These are phyloP conservation scores for Pseudochromis fuscus DNA, from an alignment of 2,797 vertebrate species.

Conservation along the genomic window DNA sequence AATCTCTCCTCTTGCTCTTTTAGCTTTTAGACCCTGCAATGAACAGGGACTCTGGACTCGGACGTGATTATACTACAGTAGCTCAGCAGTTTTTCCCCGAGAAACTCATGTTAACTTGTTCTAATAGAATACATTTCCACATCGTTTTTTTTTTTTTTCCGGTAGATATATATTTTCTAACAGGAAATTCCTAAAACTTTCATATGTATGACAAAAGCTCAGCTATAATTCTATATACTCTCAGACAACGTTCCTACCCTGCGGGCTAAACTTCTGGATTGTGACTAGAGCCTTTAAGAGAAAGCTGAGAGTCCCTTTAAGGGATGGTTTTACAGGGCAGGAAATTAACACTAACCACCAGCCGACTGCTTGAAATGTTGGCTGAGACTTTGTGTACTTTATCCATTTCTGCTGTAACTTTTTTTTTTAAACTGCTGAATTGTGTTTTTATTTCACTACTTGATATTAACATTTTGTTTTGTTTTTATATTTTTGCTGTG, in stretches of 20 bases:
- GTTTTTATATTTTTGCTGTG: too few relatives aligned
- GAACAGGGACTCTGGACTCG: slow-evolving; percentile 66
- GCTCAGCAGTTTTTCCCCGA: slow-evolving; percentile 26
- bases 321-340: slow-evolving; percentile 37
- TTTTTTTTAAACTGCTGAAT: too few relatives aligned
- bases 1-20: slow-evolving; percentile 13
- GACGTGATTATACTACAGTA: slow-evolving; percentile 15
- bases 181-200: not conserved
- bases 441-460: too few relatives aligned
- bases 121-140: not conserved
- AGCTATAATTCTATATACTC: too few relatives aligned
- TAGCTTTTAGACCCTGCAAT: slow-evolving; percentile 28
- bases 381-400: slow-evolving; percentile 6
- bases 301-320: slow-evolving; percentile 25
- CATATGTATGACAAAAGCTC: too few relatives aligned
- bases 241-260: slow-evolving; percentile 37
- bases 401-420: not conserved
- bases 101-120: not conserved
- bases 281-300: slow-evolving; percentile 43
- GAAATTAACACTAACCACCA: slow-evolving; percentile 46
- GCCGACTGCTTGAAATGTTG: slow-evolving; percentile 22
- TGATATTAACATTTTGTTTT: too few relatives aligned
- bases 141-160: slow-evolving; percentile 5
- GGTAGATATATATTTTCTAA: slow-evolving; percentile 8
- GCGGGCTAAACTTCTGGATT: slow-evolving; percentile 50